These are phyloP conservation scores for Sialia sialis DNA, from an alignment of 2,113 vertebrate species.

Conservation along the genomic window DNA sequence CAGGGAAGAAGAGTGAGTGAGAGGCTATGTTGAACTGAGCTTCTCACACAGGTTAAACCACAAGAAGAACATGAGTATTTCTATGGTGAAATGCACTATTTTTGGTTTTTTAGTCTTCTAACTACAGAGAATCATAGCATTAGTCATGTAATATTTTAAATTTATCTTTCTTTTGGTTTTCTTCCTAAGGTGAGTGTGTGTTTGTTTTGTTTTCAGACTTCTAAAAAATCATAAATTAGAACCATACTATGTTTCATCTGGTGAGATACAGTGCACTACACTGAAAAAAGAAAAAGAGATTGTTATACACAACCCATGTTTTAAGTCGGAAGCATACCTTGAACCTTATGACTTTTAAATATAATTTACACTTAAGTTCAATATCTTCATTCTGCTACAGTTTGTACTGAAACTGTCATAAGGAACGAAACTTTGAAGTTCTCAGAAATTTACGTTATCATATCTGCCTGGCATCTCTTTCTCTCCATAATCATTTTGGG, in stretches of 20 bases:
- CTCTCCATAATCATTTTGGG: not conserved
- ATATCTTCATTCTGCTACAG: not conserved
- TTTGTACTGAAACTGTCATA: not conserved
- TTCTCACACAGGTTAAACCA: not conserved
- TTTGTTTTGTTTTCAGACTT: not conserved
- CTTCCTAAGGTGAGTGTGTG: not conserved
- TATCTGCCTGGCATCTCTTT: not conserved
- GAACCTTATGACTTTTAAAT: not conserved
- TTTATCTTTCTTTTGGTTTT: not conserved
- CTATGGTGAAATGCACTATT: not conserved
- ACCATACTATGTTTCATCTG: not conserved
- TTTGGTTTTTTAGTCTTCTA: not conserved
- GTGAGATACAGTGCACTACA: not conserved
- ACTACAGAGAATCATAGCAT: not conserved
- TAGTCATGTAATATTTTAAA: not conserved
- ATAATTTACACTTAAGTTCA: not conserved
- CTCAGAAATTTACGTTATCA: not conserved
- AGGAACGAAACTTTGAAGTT: not conserved
- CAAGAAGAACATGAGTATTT: not conserved
- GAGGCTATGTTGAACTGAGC: not conserved
- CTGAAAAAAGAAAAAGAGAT: not conserved
- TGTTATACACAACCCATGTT: not conserved
- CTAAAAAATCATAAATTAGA: not conserved
- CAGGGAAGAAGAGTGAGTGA: not conserved
- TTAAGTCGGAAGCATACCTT: not conserved